Conservation (phyloP, 2,888 invertebrate species). For the Camptogramma bilineatum region DNA sequence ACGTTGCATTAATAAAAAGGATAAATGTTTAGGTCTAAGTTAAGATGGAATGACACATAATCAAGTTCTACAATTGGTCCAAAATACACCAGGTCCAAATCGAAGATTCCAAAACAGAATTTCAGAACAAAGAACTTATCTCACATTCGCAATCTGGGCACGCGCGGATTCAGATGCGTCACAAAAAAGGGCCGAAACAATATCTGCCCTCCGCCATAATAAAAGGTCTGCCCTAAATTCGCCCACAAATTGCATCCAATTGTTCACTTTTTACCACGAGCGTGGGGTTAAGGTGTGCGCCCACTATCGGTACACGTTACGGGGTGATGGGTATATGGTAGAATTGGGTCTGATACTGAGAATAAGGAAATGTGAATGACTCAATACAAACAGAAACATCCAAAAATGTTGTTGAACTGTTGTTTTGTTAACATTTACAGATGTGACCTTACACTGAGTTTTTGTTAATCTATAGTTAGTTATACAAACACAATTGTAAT, state of each 20-base stretch:
- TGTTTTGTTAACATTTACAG: too few species aligned
- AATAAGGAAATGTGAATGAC: too few species aligned
- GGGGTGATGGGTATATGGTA: background rate
- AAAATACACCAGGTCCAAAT: conserved; percentile 6
- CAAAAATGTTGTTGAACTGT: too few species aligned
- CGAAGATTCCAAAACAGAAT: conserved; percentile 40
- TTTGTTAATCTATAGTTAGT: too few species aligned
- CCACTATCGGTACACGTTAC: background rate
- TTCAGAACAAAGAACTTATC: conserved; percentile 55
- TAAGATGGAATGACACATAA: too few species aligned
- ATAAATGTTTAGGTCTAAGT: too few species aligned
- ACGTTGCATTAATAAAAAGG: too few species aligned
- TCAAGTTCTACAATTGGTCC: background rate
- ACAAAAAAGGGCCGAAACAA: conserved; percentile 76
- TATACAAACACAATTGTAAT: too few species aligned
- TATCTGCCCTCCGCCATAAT: conserved; percentile 68
- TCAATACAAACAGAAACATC: too few species aligned
- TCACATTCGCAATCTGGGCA: conserved; percentile 61
- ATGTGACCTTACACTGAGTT: too few species aligned
- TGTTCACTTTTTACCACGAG: conserved; percentile 83
- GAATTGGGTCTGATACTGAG: background rate
- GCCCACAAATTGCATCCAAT: conserved; percentile 85
- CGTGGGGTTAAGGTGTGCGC: conserved; percentile 55
- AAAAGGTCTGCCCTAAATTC: conserved; percentile 80
- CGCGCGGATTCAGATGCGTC: conserved; percentile 65